Percentiles rank a stretch among this genome's conserved stretches.
These are phyloP conservation scores for Lasiurus borealis DNA, from an alignment of 2,113 vertebrate species.

Conservation along the genomic window DNA sequence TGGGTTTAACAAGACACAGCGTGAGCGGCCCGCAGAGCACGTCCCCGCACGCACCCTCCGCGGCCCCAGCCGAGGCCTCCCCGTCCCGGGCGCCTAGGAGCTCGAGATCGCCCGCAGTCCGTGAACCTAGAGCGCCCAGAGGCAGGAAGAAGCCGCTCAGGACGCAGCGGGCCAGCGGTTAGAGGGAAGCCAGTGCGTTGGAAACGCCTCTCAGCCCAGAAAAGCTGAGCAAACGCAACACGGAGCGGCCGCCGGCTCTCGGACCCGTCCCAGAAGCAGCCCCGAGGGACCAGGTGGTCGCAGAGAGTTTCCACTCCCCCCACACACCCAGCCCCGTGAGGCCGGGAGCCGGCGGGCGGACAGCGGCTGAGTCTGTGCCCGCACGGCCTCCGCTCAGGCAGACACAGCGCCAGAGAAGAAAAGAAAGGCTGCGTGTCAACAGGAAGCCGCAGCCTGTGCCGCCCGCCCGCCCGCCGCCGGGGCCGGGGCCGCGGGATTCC, in stretches of 20 bases:
- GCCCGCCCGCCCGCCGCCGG: too few relatives aligned
- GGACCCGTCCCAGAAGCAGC: too few relatives aligned
- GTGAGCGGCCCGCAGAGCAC: accelerated
- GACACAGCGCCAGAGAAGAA: accelerated
- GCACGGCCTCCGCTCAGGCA: accelerated
- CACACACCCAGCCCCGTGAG: too few relatives aligned
- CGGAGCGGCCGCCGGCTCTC: too few relatives aligned
- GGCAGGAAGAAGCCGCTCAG: background rate
- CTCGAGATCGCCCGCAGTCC: background rate
- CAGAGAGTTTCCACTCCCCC: too few relatives aligned
- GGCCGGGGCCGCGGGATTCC: too few relatives aligned
- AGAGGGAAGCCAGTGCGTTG: accelerated
- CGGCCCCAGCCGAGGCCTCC: too few relatives aligned
- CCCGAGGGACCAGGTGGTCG: background rate
- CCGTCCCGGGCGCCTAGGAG: too few relatives aligned
- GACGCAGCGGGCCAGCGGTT: accelerated
- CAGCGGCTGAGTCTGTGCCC: too few relatives aligned
- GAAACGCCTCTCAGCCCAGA: background rate
- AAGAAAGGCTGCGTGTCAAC: background rate
- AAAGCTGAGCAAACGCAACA: accelerated
- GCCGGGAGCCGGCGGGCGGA: too few relatives aligned
- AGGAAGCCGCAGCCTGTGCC: accelerated
- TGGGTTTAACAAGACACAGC: constrained; percentile 39
- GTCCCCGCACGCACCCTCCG: too few relatives aligned
- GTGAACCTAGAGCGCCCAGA: background rate